A percentile compares a stretch with the other conserved stretches of the same genome.
These are phyloP conservation scores for Podilymbus podiceps DNA, from an alignment of 2,113 vertebrate species.

Conservation along the genomic window DNA sequence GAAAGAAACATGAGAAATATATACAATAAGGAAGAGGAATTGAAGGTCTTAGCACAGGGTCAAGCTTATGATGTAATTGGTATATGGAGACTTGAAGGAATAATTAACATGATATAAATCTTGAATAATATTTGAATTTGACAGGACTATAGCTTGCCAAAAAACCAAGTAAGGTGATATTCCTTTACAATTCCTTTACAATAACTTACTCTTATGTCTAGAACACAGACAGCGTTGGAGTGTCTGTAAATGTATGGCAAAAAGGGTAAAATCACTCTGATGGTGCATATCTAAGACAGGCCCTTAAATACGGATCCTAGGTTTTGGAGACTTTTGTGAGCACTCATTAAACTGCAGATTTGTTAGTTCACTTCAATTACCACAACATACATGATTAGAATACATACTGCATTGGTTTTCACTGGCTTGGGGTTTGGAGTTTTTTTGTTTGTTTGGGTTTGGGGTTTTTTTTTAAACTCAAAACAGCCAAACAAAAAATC, in stretches of 20 bases:
- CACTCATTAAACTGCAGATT: not conserved
- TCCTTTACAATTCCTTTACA: not conserved
- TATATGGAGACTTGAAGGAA: not conserved
- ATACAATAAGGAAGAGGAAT: not conserved
- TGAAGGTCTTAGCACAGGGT: not conserved
- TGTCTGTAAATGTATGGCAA: not conserved
- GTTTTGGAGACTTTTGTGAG: not conserved
- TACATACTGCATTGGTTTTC: not conserved
- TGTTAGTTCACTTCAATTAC: not conserved
- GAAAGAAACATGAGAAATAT: not conserved
- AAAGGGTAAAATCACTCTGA: not conserved
- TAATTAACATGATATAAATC: not conserved
- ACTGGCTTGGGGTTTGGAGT: not conserved
- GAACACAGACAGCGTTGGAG: not conserved
- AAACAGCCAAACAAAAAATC: not conserved
- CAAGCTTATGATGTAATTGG: not conserved
- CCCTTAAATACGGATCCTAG: fast-evolving
- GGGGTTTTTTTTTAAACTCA: not conserved
- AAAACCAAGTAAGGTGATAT: not conserved
- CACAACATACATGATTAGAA: not conserved
- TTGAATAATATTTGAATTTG: not conserved
- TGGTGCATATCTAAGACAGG: not conserved
- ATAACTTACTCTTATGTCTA: not conserved
- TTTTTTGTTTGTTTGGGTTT: no score
- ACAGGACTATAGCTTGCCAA: not conserved